Conservation (phyloP, 2,113 vertebrate species). For the Scomber colias region DNA sequence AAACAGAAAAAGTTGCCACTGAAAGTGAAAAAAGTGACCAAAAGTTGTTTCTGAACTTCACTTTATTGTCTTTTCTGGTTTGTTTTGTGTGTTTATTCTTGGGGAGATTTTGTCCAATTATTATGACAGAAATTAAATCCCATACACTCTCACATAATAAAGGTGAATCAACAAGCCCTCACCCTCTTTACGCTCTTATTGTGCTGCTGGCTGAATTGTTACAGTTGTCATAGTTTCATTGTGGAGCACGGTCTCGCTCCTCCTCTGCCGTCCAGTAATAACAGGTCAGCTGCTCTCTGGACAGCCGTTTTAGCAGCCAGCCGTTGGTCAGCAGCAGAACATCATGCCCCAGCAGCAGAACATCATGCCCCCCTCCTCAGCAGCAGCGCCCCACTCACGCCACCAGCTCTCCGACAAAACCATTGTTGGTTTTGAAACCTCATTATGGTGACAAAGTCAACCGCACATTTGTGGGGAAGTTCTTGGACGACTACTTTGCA, state of each 20-base stretch:
- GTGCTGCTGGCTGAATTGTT: not conserved
- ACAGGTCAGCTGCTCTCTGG: constrained; percentile 25
- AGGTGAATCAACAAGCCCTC: not conserved
- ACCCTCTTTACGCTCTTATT: not conserved
- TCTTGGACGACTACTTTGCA: constrained; percentile 38
- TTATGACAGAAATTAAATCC: no score
- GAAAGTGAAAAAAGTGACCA: no score
- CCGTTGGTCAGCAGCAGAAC: constrained; percentile 9
- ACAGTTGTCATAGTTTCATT: not conserved
- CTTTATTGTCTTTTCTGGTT: no score
- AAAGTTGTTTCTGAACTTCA: no score
- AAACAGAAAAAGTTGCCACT: no score
- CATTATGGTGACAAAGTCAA: constrained; percentile 36
- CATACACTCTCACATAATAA: no score
- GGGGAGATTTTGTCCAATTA: no score
- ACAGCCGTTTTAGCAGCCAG: constrained; percentile 1
- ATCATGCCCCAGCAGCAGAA: not conserved
- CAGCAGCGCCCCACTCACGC: not conserved
- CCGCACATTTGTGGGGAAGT: constrained; percentile 21
- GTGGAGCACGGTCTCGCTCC: constrained; percentile 18
- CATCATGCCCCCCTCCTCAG: no score
- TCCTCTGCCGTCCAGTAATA: constrained; percentile 24
- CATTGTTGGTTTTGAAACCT: constrained; percentile 51
- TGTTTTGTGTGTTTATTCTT: no score
- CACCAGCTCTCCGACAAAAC: constrained; percentile 30